Evolutionary conservation across 2,113 vertebrate species (phyloP).

Genomic region (Tyto alba): DNA sequence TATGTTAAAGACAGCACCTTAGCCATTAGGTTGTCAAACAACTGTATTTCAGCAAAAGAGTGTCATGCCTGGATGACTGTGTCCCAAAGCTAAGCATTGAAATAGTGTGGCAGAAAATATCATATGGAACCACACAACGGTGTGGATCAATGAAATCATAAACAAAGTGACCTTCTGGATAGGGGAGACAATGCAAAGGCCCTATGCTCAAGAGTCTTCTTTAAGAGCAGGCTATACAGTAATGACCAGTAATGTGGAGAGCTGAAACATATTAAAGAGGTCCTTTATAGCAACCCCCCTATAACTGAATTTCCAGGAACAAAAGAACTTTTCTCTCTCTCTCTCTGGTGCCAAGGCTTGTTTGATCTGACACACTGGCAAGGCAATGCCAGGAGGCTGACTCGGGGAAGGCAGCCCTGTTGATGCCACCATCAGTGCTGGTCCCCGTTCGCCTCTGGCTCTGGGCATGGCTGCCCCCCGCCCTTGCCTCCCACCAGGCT

Average conservation of each 20-base stretch:
- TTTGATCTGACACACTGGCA: not conserved
- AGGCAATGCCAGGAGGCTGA: not conserved
- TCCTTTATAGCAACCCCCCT: not conserved
- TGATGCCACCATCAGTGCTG: fast-evolving
- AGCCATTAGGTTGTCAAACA: not conserved
- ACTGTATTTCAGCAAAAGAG: not conserved
- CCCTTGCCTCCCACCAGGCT: not conserved
- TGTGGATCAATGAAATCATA: slow-evolving; percentile 4
- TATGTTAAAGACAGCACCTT: not conserved
- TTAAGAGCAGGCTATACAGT: not conserved
- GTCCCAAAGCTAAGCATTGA: not conserved
- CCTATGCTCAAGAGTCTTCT: not conserved
- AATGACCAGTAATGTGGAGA: not conserved
- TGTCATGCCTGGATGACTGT: not conserved
- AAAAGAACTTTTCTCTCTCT: not conserved
- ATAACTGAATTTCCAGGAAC: not conserved
- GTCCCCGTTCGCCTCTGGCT: not conserved
- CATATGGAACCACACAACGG: not conserved
- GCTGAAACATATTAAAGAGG: not conserved
- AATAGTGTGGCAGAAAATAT: not conserved
- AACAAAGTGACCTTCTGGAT: not conserved
- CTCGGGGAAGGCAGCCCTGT: not conserved
- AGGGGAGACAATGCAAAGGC: not conserved
- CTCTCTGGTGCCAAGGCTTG: not conserved
- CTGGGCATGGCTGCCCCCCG: fast-evolving